A percentile compares a stretch with the other conserved stretches of the same genome.
phyloP scores from a whole-genome alignment of 2,113 vertebrate genomes.

The Tretioscincus oriximinensis region DNA sequence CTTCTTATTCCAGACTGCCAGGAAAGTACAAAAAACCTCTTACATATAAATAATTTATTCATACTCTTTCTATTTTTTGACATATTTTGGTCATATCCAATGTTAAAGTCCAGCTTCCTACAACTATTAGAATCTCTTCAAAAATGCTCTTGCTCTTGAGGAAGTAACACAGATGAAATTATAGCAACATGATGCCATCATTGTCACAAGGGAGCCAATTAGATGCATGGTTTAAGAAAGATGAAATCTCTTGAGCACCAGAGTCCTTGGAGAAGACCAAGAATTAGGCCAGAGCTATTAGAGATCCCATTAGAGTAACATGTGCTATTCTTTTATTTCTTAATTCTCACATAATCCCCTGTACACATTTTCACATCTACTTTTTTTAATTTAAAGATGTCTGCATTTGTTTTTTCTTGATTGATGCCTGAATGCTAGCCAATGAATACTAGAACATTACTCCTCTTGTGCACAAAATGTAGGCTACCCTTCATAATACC shows the following conservation, averaged over 20 bases:
- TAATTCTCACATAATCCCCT: not conserved
- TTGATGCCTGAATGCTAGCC: not conserved
- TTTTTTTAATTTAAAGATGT: not conserved
- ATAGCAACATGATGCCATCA: not conserved
- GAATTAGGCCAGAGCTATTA: not conserved
- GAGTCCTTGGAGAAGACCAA: not conserved
- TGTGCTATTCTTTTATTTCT: too few species aligned
- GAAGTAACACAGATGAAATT: not conserved
- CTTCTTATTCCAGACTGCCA: not conserved
- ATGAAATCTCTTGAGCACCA: not conserved
- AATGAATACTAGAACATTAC: not conserved
- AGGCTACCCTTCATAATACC: not conserved
- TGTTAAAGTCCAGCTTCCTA: not conserved
- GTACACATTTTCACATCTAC: not conserved
- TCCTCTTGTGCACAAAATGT: not conserved
- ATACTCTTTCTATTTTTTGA: not conserved
- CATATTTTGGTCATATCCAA: not conserved
- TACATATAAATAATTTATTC: not conserved
- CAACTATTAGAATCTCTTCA: not conserved
- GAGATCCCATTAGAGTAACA: not conserved
- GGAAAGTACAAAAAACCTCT: not conserved
- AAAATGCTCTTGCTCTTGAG: not conserved
- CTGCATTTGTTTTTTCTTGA: not conserved
- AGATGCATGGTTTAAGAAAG: not conserved
- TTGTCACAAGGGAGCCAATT: conserved; percentile 4